Base-by-base conservation (phyloP, 2,888 invertebrate genomes). In the Neoaliturus tenellus region DNA sequence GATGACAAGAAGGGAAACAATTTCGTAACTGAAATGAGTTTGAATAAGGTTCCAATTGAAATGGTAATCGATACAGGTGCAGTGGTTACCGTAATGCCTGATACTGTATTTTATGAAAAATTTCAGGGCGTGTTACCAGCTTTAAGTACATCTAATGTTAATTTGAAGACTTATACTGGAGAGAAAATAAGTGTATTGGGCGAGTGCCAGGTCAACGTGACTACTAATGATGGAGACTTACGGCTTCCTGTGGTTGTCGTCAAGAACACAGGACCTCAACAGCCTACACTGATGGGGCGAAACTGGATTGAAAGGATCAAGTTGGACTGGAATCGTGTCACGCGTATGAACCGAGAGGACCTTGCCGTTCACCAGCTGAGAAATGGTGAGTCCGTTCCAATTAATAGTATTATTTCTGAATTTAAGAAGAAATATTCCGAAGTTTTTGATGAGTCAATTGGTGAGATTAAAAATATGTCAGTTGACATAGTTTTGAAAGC, bases 51-150 rank as follows among this genome's bases (percentile, higher is more conserved):
- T 20, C 51, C 51, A 23, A 14, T 51, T 31, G 67, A 67, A 4
- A 67, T 67, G 67, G 67, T 67, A 4, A 67, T 67, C 31, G 67
- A 67, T n/a, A 67, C 67, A 1, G 67, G 28, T n/a, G 67, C 67
- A n/a, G 67, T 31, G n/a, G 67, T 67, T 6, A 31, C 31, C 17
- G 67, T 67, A 14, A 31, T 67, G 33, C 67, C 67, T 14, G 67
- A 67, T 31, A 14, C 5, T 67, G 31, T 33, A 31, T 51, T 23
- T 51, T 51, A 23, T 51, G 23, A 51, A 6, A 51, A 51, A 51
- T 51, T 20, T 51, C 20, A 51, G 23, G 20, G 23, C 6, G 20
- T 5, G 2, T 2, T 51, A 6, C 51, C 51, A 23, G 6, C 8
- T 20, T 51, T 51, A 14, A 23, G 23, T 23, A 12, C 20, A 3